These are phyloP conservation scores for Apis mellifera DNA, from an alignment of 1,140 invertebrate genomes.

Conservation along the genomic window Amel_HAv3.1 CM009938.2:3003501-3004000, in stretches of 20 bases:
- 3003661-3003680: conserved; percentile 44
- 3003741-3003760: not conserved
- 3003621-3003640: conserved; percentile 54
- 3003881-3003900: conserved; percentile 51
- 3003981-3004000: not conserved
- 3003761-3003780: not conserved
- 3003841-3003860: conserved; percentile 56
- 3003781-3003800: conserved; percentile 41
- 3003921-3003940: conserved; percentile 42
- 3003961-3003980: conserved; percentile 7
- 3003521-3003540: too few relatives aligned
- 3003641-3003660: conserved; percentile 54
- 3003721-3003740: not conserved
- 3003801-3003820: conserved; percentile 66
- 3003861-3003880: conserved; percentile 66
- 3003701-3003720: conserved; percentile 47
- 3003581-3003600: conserved; percentile 43
- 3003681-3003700: conserved; percentile 54
- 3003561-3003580: conserved; percentile 17
- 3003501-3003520: not conserved
- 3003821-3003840: conserved; percentile 62
- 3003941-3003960: conserved; percentile 2
- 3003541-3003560: not conserved
- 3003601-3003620: conserved; percentile 55
- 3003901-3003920: conserved; percentile 41